A percentile compares a stretch with the other conserved stretches of the same genome.
These are phyloP conservation scores for Limanda limanda DNA, from an alignment of 2,113 vertebrate genomes.

Conservation along the genomic window DNA sequence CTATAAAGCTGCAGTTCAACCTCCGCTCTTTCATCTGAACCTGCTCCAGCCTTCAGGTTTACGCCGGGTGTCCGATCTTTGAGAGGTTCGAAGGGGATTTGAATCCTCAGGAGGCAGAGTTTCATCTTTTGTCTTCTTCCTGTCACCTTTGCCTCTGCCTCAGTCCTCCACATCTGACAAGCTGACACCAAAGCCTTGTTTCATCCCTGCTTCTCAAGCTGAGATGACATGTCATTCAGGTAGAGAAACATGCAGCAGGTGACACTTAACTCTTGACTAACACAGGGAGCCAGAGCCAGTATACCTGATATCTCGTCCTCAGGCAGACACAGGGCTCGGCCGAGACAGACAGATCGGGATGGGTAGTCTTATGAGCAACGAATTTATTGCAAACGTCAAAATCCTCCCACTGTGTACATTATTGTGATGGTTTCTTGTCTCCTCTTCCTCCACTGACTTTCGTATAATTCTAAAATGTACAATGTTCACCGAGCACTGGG, in stretches of 20 bases:
- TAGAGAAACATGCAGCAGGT: background rate
- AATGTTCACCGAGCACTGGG: background rate
- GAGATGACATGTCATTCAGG: conserved; percentile 47
- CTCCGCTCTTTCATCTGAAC: background rate
- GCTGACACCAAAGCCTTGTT: conserved; percentile 59
- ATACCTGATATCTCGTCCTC: background rate
- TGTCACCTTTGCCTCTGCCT: conserved; percentile 41
- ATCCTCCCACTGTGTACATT: background rate
- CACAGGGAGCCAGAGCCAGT: background rate
- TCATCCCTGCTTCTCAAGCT: conserved; percentile 49
- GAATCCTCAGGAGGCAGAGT: conserved; percentile 22
- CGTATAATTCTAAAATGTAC: background rate
- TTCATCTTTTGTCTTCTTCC: conserved; percentile 22
- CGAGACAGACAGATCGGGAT: background rate
- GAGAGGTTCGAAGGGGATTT: conserved; percentile 5
- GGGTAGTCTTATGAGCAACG: background rate
- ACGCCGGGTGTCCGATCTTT: background rate
- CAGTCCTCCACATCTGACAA: conserved; percentile 33
- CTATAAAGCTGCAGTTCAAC: background rate
- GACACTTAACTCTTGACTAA: background rate
- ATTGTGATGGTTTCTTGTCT: background rate
- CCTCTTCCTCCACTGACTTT: background rate
- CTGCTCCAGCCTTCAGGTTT: conserved; percentile 3
- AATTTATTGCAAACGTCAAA: background rate
- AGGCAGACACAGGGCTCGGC: background rate